Conservation (phyloP, 2,888 invertebrate species). For the Tanytarsus gracilentus region DNA sequence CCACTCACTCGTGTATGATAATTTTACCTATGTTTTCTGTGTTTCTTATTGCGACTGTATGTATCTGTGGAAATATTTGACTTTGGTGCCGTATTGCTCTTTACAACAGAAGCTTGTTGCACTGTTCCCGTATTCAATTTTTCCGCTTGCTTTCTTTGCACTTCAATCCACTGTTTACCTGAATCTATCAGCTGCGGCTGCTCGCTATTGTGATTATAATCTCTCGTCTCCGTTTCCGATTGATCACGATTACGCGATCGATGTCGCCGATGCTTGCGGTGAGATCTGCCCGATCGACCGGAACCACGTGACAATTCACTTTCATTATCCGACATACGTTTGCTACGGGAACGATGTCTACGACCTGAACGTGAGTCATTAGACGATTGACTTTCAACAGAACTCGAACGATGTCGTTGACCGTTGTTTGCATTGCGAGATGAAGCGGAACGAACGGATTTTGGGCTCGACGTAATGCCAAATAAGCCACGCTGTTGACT, state of each 20-base stretch:
- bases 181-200: conserved; percentile 72
- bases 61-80: conserved; percentile 28
- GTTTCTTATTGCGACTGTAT: conserved; percentile 33
- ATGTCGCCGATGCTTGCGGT: conserved; percentile 62
- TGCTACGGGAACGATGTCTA: conserved; percentile 70
- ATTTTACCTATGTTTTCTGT: conserved; percentile 52
- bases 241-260: conserved; percentile 64
- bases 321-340: conserved; percentile 79
- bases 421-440: conserved; percentile 31
- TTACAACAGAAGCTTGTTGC: conserved; percentile 62
- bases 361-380: conserved; percentile 72
- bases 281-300: conserved; percentile 66
- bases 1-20: not conserved
- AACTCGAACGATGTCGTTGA: conserved; percentile 54
- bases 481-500: conserved; percentile 68
- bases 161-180: conserved; percentile 81
- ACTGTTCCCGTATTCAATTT: conserved; percentile 47
- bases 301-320: conserved; percentile 82
- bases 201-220: conserved; percentile 31
- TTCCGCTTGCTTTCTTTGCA: conserved; percentile 64
- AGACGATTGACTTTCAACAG: conserved; percentile 82
- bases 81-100: conserved; percentile 47
- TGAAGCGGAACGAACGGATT: conserved; percentile 67
- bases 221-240: conserved; percentile 55
- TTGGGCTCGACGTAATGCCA: conserved; percentile 65